These are phyloP conservation scores for Gadopsis bispinosus DNA, from an alignment of 2,797 vertebrate genomes.

Conservation along the genomic window DNA sequence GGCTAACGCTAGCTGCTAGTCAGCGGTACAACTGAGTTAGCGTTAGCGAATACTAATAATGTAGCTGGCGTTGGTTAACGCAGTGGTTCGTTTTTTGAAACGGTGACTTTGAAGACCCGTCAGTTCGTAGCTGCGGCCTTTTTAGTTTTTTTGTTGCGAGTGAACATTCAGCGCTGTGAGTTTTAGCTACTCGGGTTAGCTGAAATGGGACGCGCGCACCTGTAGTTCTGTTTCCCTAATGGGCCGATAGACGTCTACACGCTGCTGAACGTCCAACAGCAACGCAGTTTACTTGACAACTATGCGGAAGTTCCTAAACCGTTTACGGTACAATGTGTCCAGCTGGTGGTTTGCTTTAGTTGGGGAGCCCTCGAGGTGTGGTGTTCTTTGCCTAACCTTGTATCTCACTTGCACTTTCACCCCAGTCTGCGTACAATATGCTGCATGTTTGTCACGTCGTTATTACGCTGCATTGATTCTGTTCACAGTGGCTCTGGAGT, in stretches of 20 bases:
- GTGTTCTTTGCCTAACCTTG: background rate
- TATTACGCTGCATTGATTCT: background rate
- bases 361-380: background rate
- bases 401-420: no score
- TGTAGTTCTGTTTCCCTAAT: background rate
- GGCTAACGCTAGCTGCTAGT: constrained; percentile 32
- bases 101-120: constrained; percentile 51
- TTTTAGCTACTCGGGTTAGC: background rate
- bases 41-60: no score
- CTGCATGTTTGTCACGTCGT: background rate
- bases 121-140: background rate
- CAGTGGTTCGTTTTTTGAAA: background rate
- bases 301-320: constrained; percentile 34
- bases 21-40: background rate
- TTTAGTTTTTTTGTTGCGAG: background rate
- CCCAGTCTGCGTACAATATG: background rate
- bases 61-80: background rate
- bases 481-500: constrained; percentile 32
- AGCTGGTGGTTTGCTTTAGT: background rate
- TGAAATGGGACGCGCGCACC: background rate
- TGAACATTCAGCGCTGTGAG: background rate
- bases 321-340: background rate
- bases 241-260: background rate
- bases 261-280: background rate
- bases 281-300: constrained; percentile 45